These are phyloP conservation scores for Spilogale gracilis DNA, from an alignment of 2,113 vertebrate species.

Conservation along the genomic window DNA sequence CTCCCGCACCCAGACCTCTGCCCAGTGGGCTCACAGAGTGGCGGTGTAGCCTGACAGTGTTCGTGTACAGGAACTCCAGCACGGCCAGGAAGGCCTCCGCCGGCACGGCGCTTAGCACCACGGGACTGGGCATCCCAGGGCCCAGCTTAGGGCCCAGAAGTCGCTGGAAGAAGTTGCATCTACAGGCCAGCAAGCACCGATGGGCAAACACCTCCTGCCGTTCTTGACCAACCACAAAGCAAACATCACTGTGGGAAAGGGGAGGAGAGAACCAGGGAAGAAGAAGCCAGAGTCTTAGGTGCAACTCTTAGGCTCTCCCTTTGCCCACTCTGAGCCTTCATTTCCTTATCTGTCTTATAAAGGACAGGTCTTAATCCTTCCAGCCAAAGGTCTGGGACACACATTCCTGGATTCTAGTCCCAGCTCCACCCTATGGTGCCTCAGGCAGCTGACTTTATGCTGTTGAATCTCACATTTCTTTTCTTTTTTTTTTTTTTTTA, in stretches of 20 bases:
- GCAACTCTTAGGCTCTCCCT: background rate
- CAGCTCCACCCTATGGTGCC: background rate
- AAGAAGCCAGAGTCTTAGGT: background rate
- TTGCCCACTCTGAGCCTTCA: background rate
- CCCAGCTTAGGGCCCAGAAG: conserved; percentile 83
- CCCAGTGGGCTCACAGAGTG: conserved; percentile 85
- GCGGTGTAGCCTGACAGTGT: conserved; percentile 87
- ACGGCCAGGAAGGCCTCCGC: conserved; percentile 89
- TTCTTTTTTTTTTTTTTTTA: too few relatives aligned
- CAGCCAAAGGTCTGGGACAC: background rate
- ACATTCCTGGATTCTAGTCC: background rate
- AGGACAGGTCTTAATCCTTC: background rate
- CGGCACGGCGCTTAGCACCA: conserved; percentile 87
- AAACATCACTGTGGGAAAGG: conserved; percentile 86
- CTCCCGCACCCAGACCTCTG: background rate
- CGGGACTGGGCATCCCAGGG: conserved; percentile 71
- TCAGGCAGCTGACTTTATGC: background rate
- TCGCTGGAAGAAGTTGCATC: conserved; percentile 87
- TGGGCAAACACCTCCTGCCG: conserved; percentile 89
- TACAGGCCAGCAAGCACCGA: conserved; percentile 88
- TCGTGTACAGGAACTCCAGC: conserved; percentile 91
- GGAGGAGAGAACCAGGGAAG: background rate
- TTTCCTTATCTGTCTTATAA: background rate
- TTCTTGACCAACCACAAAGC: conserved; percentile 90
- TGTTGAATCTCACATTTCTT: conserved; percentile 5